Conservation (phyloP, 2,113 vertebrate genomes). For the Campylomormyrus numenius region DNA sequence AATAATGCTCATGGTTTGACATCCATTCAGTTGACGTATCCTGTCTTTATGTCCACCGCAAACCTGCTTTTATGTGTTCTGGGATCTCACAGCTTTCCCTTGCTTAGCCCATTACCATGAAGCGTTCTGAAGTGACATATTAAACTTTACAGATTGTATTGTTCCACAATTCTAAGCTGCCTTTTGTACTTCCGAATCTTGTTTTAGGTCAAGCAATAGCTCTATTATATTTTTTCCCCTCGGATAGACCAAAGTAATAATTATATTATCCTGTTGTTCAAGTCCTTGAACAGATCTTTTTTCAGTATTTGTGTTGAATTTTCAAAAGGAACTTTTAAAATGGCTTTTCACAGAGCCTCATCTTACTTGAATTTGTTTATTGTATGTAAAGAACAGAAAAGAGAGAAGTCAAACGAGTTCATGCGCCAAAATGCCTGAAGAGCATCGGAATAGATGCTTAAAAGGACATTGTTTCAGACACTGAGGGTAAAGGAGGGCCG, state of each 20-base stretch:
- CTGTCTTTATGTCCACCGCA: not conserved
- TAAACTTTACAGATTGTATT: not conserved
- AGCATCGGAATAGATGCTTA: not conserved
- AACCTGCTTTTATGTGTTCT: not conserved
- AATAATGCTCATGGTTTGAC: not conserved
- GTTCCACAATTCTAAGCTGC: not conserved
- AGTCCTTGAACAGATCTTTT: not conserved
- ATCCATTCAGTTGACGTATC: not conserved
- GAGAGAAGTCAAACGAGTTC: not conserved
- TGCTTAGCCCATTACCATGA: not conserved
- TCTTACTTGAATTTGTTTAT: not conserved
- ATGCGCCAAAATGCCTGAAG: not conserved
- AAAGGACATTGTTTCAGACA: not conserved
- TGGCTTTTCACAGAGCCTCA: not conserved
- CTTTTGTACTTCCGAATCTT: not conserved
- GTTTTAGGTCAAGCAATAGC: not conserved
- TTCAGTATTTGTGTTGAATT: slow-evolving; percentile 7
- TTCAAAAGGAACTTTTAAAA: not conserved
- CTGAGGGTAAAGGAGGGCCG: not conserved
- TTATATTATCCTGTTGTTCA: not conserved
- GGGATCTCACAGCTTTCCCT: not conserved
- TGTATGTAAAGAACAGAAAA: not conserved
- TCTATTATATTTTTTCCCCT: not conserved
- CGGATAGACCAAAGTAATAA: not conserved
- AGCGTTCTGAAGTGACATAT: not conserved